Base-by-base conservation (phyloP, 1,140 invertebrate genomes). In the Drosophila murphyi region DNA sequence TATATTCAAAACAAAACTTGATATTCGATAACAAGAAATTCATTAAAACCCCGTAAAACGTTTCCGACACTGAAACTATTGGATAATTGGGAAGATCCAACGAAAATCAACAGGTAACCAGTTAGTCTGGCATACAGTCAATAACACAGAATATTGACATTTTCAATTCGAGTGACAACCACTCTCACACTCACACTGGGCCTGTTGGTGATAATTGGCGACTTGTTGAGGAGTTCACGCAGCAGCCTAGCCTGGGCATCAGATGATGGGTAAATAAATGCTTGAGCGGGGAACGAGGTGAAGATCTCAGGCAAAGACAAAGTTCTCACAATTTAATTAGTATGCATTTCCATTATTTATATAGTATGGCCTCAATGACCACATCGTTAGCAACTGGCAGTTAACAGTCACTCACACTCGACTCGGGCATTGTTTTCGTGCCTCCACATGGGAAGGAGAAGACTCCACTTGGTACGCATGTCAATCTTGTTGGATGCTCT, bases 281-380 rank as follows among this genome's bases (percentile, higher is more conserved):
- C 20, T 75, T 77, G 51, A 35, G 32, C 39, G 45, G 47, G 50
- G 39, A n/a, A n/a, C 10, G 4, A 43, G 37, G 8, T 12, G 10
- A 51, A 67, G 69, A 55, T 55, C 31, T 43, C 29, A 48, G 5
- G 37, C 50, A 10, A 54, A 43, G 51, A 51, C 60, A 59, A 50
- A 60, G 75, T 88, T 82, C 76, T 86, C 82, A 86, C 79, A 72
- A 87, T 88, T 77, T 76, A 71, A 79, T 82, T 82, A 79, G 76
- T 82, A 79, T 80, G 72, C 80, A 79, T 64, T 88, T 87, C 48
- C 80, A 88, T 80, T 85, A 85, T 83, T 83, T 83, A 85, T 83
- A 75, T 80, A 78, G 55, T 80, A 67, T 85, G 74, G 50, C 72
- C 72, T 75, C 72, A 59, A 75, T 71, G 72, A 37, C 60, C 67